A percentile compares a stretch with the other conserved stretches of the same genome.
Evolutionary conservation across 1,140 invertebrate genomes (phyloP).

Genomic region (Drosophila baimaii): DNA sequence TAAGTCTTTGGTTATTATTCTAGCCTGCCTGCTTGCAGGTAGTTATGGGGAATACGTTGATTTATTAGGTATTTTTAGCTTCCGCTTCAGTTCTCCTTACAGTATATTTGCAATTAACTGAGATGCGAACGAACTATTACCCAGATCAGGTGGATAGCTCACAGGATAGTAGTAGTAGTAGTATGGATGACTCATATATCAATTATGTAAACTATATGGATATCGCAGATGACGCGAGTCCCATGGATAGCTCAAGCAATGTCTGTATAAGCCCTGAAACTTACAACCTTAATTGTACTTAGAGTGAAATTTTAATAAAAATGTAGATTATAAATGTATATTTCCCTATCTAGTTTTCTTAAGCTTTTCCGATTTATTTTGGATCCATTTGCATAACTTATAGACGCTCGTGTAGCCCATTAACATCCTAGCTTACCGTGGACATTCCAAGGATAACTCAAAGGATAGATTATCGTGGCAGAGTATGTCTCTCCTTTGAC

Average conservation of each 20-base stretch:
- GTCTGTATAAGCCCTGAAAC: background rate
- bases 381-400: too few species aligned
- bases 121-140: background rate
- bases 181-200: background rate
- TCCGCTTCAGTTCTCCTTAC: background rate
- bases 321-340: too few species aligned
- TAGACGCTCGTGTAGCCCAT: too few species aligned
- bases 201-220: too few species aligned
- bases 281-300: background rate
- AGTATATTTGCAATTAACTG: conserved; percentile 8
- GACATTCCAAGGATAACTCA: conserved; percentile 10
- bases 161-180: too few species aligned
- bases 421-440: too few species aligned
- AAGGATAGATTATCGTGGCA: background rate
- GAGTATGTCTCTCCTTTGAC: conserved; percentile 3
- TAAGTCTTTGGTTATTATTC: background rate
- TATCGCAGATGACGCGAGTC: too few species aligned
- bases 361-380: too few species aligned
- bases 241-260: background rate
- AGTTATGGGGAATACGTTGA: background rate
- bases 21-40: conserved; percentile 7
- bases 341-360: background rate
- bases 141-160: background rate
- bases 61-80: background rate
- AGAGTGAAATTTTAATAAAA: background rate